Conservation (phyloP, 2,113 vertebrate species). For the Microcebus jonahi region DNA sequence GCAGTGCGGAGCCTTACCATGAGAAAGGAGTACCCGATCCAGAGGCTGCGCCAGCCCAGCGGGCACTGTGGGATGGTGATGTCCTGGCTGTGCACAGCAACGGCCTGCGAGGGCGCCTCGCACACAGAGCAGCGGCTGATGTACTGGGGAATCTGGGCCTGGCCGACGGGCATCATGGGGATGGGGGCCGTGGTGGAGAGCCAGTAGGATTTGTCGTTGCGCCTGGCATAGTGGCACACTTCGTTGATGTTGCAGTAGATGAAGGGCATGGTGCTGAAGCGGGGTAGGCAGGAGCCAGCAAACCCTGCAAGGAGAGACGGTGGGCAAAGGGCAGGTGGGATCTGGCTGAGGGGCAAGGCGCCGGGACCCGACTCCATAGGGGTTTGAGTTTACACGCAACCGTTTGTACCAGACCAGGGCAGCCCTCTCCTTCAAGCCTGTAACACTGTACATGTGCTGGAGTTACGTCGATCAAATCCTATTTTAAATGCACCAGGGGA, state of each 20-base stretch:
- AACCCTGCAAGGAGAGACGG: conserved; percentile 86
- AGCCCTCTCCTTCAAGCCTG: background rate
- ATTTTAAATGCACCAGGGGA: background rate
- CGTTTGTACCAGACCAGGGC: background rate
- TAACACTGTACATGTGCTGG: background rate
- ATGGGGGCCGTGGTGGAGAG: conserved; percentile 96
- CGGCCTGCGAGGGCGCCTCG: conserved; percentile 93
- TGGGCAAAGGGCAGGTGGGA: background rate
- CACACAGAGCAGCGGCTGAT: conserved; percentile 98
- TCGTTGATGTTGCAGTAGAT: conserved; percentile 96
- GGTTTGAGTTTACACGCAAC: background rate
- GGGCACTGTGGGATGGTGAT: conserved; percentile 94
- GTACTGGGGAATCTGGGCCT: conserved; percentile 89
- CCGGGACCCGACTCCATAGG: rapidly evolving
- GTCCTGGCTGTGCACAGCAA: conserved; percentile 97
- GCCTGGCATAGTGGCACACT: conserved; percentile 94
- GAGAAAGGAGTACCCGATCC: conserved; percentile 98
- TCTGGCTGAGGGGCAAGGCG: background rate
- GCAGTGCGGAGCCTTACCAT: conserved; percentile 88
- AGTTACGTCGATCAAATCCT: background rate
- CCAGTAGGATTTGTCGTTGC: conserved; percentile 99
- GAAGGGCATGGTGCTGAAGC: conserved; percentile 98
- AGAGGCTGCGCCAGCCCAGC: conserved; percentile 94
- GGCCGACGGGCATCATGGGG: conserved; percentile 96
- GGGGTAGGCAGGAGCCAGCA: conserved; percentile 95